These are phyloP conservation scores for Ageneiosus marmoratus DNA, from an alignment of 2,113 vertebrate genomes.

Conservation along the genomic window DNA sequence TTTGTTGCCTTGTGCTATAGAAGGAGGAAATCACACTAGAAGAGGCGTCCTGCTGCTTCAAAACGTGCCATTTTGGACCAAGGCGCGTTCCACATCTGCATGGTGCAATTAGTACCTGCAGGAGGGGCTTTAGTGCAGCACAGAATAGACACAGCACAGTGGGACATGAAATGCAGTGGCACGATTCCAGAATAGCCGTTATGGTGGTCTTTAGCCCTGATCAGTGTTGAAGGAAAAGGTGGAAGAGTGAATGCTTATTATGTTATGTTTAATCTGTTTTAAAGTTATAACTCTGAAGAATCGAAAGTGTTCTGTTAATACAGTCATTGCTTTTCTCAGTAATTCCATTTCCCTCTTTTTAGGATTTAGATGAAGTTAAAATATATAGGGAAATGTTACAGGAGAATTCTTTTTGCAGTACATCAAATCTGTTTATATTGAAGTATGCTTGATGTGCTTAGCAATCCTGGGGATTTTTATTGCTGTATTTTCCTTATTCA, in stretches of 20 bases:
- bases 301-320: neutral
- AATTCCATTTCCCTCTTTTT: neutral
- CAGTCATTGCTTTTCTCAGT: neutral
- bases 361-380: neutral
- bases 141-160: constrained; percentile 32
- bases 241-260: neutral
- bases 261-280: neutral
- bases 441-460: neutral
- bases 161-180: neutral
- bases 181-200: constrained; percentile 10
- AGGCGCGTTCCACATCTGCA: constrained; percentile 29
- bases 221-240: neutral
- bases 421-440: neutral
- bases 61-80: constrained; percentile 31
- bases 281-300: neutral
- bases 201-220: constrained; percentile 11
- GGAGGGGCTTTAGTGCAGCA: constrained; percentile 20
- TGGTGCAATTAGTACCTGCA: constrained; percentile 36
- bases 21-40: constrained; percentile 36
- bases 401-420: neutral
- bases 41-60: constrained; percentile 25
- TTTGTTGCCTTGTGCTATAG: constrained; percentile 18
- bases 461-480: neutral
- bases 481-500: neutral
- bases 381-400: neutral